Percentiles rank a stretch among this genome's conserved stretches.
These are phyloP conservation scores for Choristoneura fumiferana DNA, from an alignment of 1,140 invertebrate genomes.

Conservation along the genomic window DNA sequence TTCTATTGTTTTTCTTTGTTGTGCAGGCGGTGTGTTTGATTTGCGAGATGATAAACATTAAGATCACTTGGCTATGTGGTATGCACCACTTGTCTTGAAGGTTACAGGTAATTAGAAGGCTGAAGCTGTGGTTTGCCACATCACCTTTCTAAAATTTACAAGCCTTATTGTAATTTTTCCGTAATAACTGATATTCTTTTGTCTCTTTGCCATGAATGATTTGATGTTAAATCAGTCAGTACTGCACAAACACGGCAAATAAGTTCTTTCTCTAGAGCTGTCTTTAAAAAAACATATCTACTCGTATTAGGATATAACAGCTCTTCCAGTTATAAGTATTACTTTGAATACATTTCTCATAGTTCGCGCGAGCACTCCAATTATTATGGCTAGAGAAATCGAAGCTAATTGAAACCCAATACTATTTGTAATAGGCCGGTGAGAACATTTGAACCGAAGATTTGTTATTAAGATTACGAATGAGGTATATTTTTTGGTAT, in stretches of 20 bases:
- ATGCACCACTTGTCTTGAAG: too few relatives aligned
- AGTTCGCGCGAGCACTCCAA: constrained; percentile 27
- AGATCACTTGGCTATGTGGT: background rate
- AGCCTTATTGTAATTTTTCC: too few relatives aligned
- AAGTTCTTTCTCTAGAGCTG: too few relatives aligned
- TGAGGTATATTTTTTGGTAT: constrained; percentile 33
- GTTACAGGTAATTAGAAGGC: too few relatives aligned
- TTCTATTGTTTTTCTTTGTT: background rate
- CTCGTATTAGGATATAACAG: background rate
- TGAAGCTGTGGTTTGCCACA: too few relatives aligned
- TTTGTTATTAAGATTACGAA: constrained; percentile 51
- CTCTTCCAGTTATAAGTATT: background rate
- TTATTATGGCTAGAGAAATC: constrained; percentile 32
- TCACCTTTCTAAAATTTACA: too few relatives aligned
- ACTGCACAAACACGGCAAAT: too few relatives aligned
- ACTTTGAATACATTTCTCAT: background rate
- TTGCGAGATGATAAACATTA: background rate
- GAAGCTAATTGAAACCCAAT: constrained; percentile 43
- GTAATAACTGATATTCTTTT: too few relatives aligned
- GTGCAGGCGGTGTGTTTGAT: background rate
- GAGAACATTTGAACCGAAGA: constrained; percentile 42
- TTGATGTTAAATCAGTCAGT: too few relatives aligned
- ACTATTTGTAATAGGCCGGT: constrained; percentile 41
- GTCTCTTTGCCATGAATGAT: too few relatives aligned
- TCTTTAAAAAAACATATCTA: too few relatives aligned